Evolutionary conservation across 2,888 invertebrate species (phyloP).

Genomic region (Ophion ellenae): DNA sequence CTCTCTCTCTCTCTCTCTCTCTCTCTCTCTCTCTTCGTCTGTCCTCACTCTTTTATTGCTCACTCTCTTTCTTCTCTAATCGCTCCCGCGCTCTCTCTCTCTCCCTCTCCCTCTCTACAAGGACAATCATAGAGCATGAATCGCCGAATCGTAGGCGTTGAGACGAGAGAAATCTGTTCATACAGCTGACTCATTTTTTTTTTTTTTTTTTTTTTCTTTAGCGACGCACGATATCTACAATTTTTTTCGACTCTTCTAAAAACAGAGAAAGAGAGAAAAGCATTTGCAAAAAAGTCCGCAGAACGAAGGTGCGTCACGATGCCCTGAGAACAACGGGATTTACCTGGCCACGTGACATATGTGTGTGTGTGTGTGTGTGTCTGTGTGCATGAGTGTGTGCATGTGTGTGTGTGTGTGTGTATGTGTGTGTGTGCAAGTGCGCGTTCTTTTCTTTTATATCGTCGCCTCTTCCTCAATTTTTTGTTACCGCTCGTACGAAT

Average conservation of each 20-base stretch:
- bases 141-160: constrained; percentile 58
- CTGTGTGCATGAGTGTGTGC: background rate
- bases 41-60: constrained; percentile 14
- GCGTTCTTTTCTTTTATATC: constrained; percentile 16
- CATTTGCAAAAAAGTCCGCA: constrained; percentile 34
- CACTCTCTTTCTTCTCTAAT: constrained; percentile 29
- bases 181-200: constrained; percentile 49
- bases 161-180: constrained; percentile 46
- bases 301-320: constrained; percentile 24
- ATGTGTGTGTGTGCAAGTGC: background rate
- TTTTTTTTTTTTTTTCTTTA: constrained; percentile 27
- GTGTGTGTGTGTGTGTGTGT: no score
- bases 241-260: background rate
- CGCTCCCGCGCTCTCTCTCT: constrained; percentile 19
- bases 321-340: constrained; percentile 47
- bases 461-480: constrained; percentile 38
- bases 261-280: background rate
- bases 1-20: constrained; percentile 28
- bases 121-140: constrained; percentile 55
- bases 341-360: constrained; percentile 37
- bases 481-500: constrained; percentile 45
- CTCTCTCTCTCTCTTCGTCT: background rate
- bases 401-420: background rate
- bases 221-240: background rate
- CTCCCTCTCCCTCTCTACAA: constrained; percentile 6